phyloP scores from a whole-genome alignment of 2,113 vertebrate genomes.

The Tupaia tana region DNA sequence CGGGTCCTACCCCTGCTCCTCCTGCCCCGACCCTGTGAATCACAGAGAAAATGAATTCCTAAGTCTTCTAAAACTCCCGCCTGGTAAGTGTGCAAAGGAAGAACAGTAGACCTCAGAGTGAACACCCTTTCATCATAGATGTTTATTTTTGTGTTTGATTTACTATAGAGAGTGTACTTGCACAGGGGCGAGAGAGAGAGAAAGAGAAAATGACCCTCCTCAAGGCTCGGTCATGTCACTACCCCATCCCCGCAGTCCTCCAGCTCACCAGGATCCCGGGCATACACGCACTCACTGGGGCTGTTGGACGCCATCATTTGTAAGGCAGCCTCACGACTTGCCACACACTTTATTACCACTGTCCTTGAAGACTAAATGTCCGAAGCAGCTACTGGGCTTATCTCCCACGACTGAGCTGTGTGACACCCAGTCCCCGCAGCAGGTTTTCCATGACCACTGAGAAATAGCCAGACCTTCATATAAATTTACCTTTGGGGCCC shows the following conservation, averaged over 20 bases:
- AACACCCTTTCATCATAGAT: too few species aligned
- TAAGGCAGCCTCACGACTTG: rapidly evolving
- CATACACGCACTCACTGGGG: too few species aligned
- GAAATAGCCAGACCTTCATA: background rate
- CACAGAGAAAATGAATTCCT: background rate
- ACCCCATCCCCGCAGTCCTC: too few species aligned
- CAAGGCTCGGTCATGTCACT: too few species aligned
- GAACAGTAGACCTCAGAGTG: rapidly evolving
- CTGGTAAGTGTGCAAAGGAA: background rate
- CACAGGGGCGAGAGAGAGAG: too few species aligned
- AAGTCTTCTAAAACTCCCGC: background rate
- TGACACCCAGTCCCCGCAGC: background rate
- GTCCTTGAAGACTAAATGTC: background rate
- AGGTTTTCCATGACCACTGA: rapidly evolving
- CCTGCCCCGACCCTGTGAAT: rapidly evolving
- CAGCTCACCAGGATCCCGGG: too few species aligned
- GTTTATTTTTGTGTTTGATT: too few species aligned
- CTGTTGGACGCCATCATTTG: rapidly evolving
- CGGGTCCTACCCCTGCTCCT: background rate
- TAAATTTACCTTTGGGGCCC: too few species aligned
- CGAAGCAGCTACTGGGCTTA: background rate
- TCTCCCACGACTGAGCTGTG: background rate
- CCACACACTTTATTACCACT: background rate
- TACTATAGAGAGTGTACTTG: too few species aligned
- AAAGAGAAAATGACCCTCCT: too few species aligned